Conservation (phyloP, 2,888 invertebrate species). For the Hyposoter didymator region DNA sequence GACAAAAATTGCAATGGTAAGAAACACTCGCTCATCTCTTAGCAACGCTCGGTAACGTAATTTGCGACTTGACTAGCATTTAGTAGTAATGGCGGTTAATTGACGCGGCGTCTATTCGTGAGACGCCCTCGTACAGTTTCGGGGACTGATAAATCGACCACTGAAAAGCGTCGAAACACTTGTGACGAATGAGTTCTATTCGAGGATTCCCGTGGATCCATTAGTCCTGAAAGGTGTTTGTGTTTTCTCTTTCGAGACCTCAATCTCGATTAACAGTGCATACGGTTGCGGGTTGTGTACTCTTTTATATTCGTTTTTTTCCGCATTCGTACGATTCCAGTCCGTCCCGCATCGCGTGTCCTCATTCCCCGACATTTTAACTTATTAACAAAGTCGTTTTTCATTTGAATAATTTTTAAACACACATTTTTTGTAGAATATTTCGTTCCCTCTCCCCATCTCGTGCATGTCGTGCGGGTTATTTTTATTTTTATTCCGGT, state of each 20-base stretch:
- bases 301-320: constrained; percentile 24
- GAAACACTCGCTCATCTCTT: neutral
- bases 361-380: constrained; percentile 14
- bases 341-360: neutral
- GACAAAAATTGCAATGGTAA: neutral
- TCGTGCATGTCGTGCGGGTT: neutral
- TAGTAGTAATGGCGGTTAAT: constrained; percentile 18
- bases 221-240: neutral
- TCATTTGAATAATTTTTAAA: neutral
- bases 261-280: constrained; percentile 6
- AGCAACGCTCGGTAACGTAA: constrained; percentile 20
- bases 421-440: neutral
- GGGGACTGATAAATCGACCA: neutral
- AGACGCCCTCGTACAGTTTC: neutral
- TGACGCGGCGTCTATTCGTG: constrained; percentile 36
- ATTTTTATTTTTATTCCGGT: constrained; percentile 23
- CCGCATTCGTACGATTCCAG: constrained; percentile 28
- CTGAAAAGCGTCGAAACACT: neutral
- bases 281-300: constrained; percentile 31
- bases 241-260: constrained; percentile 12
- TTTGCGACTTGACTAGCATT: constrained; percentile 7
- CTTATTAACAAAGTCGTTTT: constrained; percentile 23
- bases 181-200: constrained; percentile 31
- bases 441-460: neutral
- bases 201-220: constrained; percentile 39